These are phyloP conservation scores for Deroptyus accipitrinus DNA, from an alignment of 2,113 vertebrate genomes.

Conservation along the genomic window DNA sequence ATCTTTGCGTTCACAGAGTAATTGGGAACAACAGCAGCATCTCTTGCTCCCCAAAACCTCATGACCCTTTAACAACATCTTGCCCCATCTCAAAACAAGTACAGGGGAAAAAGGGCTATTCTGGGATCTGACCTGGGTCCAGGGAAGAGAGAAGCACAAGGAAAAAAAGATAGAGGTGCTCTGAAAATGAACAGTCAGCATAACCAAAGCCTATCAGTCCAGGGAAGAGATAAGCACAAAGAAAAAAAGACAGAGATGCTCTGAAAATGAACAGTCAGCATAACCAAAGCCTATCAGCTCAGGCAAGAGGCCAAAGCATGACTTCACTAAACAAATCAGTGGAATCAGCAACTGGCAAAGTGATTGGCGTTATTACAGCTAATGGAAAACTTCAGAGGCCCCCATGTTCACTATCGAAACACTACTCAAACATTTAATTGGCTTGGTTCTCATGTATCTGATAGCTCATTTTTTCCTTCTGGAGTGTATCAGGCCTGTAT, in stretches of 20 bases:
- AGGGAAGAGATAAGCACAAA: neutral
- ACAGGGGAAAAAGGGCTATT: neutral
- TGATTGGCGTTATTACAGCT: slow-evolving; percentile 76
- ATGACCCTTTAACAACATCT: neutral
- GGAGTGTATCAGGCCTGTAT: slow-evolving; percentile 40
- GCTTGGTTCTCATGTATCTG: slow-evolving; percentile 58
- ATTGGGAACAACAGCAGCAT: neutral
- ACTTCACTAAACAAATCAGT: slow-evolving; percentile 67
- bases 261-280: slow-evolving; percentile 62
- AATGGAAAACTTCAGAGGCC: slow-evolving; percentile 76
- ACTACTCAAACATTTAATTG: slow-evolving; percentile 74
- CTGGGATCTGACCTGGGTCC: neutral
- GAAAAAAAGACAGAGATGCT: neutral
- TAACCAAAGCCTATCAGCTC: slow-evolving; percentile 69
- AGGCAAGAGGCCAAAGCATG: slow-evolving; percentile 46
- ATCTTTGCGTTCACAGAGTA: neutral
- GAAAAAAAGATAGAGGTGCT: neutral
- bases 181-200: slow-evolving; percentile 62
- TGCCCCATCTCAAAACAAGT: neutral
- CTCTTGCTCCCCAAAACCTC: neutral
- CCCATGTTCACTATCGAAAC: slow-evolving; percentile 69
- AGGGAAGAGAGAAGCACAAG: neutral
- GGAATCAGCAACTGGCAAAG: slow-evolving; percentile 75
- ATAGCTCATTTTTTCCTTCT: slow-evolving; percentile 63
- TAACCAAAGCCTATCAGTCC: slow-evolving; percentile 69